These are phyloP conservation scores for Aphelocoma californica DNA, from an alignment of 2,797 vertebrate genomes.

Conservation along the genomic window DNA sequence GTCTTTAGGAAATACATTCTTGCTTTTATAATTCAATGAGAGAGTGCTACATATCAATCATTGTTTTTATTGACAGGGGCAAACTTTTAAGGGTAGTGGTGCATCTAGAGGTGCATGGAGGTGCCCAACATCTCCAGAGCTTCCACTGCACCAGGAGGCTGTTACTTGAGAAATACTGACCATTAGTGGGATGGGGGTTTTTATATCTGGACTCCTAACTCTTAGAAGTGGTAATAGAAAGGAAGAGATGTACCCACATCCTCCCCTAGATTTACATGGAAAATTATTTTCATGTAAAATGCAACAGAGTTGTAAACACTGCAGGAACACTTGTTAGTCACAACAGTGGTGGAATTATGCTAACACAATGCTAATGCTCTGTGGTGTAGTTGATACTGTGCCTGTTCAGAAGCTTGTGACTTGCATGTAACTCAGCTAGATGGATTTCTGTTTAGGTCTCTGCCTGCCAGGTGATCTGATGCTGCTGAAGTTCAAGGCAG, in stretches of 20 bases:
- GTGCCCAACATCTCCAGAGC: neutral
- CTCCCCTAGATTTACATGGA: neutral
- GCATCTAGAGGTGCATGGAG: neutral
- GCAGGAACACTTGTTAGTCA: neutral
- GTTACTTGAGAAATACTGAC: neutral
- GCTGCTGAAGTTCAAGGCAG: neutral
- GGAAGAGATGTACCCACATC: neutral
- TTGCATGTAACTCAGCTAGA: neutral
- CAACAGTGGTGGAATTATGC: slow-evolving; percentile 13
- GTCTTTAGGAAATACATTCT: neutral
- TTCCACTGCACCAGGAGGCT: neutral
- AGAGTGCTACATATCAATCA: accelerated
- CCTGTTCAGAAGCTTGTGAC: neutral
- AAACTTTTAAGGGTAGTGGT: neutral
- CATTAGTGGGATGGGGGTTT: neutral
- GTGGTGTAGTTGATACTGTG: neutral
- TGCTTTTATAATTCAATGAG: neutral
- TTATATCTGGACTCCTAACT: neutral
- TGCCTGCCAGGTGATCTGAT: neutral
- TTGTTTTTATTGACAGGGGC: neutral
- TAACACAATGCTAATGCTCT: neutral
- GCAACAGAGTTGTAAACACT: neutral
- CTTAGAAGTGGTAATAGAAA: neutral
- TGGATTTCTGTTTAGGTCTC: neutral
- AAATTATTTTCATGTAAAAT: neutral